A percentile compares a stretch with the other conserved stretches of the same genome.
Conservation (phyloP, 2,113 vertebrate species). For the Proterorhinus semilunaris region DNA sequence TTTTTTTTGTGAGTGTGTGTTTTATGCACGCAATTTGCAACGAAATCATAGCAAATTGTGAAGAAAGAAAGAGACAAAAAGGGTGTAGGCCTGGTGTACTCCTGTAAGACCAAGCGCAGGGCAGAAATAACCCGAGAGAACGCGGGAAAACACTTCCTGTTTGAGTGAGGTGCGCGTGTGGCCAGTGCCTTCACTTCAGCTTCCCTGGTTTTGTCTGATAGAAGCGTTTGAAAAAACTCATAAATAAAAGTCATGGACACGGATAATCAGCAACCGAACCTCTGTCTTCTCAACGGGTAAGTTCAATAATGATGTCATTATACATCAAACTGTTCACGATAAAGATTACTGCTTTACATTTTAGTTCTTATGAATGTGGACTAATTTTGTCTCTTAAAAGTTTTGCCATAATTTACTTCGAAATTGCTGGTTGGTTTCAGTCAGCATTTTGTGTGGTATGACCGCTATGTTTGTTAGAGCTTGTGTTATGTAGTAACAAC, state of each 20-base stretch:
- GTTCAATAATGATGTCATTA: background rate
- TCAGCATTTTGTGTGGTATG: background rate
- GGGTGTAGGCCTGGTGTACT: no score
- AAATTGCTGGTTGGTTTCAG: background rate
- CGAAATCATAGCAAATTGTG: no score
- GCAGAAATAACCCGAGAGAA: accelerated
- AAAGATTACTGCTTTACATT: background rate
- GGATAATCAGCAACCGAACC: background rate
- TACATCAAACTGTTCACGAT: background rate
- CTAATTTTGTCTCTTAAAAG: background rate
- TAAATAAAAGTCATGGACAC: constrained; percentile 13
- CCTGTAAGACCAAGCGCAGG: background rate
- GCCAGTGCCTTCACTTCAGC: background rate
- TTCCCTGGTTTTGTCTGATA: background rate
- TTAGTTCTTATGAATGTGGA: background rate
- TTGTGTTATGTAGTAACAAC: background rate
- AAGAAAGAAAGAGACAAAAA: no score
- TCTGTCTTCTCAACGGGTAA: constrained; percentile 1
- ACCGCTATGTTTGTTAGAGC: background rate
- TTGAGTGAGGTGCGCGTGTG: background rate
- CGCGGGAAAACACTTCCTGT: constrained; percentile 35
- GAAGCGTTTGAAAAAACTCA: background rate
- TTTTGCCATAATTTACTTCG: background rate
- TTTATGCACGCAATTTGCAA: no score
- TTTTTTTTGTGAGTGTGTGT: background rate